Evolutionary conservation across 1,140 invertebrate species (phyloP).

Genomic region (Tetragonula clypearis): DNA sequence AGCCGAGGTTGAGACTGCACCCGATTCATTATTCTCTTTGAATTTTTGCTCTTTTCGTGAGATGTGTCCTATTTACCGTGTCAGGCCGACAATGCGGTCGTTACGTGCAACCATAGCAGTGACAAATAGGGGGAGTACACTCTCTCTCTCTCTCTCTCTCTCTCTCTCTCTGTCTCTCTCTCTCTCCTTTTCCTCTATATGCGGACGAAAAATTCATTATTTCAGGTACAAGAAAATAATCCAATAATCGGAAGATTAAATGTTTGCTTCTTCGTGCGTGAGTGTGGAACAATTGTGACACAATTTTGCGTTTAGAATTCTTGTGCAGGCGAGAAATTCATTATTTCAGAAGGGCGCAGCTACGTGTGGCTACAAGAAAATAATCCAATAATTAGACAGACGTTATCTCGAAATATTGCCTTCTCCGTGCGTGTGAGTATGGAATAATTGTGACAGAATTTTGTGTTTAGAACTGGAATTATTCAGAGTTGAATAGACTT

Average conservation of each 20-base stretch:
- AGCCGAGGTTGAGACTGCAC: constrained; percentile 42
- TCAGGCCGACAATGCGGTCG: constrained; percentile 8
- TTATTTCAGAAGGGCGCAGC: no score
- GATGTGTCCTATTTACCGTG: constrained; percentile 38
- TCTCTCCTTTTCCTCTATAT: not conserved
- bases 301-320: no score
- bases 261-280: not conserved
- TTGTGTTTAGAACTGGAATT: no score
- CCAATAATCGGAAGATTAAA: not conserved
- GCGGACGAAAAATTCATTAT: not conserved
- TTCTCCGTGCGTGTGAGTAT: not conserved
- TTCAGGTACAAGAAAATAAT: not conserved
- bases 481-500: no score
- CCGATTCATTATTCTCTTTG: constrained; percentile 66
- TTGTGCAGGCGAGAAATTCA: no score
- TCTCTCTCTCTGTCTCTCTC: not conserved
- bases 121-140: not conserved
- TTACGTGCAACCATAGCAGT: constrained; percentile 1
- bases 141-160: not conserved
- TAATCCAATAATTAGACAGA: not conserved
- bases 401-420: no score
- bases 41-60: constrained; percentile 57
- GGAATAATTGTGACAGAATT: no score
- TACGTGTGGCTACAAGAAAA: no score
- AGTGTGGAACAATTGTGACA: no score